Evolutionary conservation across 2,797 vertebrate genomes (phyloP).

Genomic region (Pitangus sulphuratus): DNA sequence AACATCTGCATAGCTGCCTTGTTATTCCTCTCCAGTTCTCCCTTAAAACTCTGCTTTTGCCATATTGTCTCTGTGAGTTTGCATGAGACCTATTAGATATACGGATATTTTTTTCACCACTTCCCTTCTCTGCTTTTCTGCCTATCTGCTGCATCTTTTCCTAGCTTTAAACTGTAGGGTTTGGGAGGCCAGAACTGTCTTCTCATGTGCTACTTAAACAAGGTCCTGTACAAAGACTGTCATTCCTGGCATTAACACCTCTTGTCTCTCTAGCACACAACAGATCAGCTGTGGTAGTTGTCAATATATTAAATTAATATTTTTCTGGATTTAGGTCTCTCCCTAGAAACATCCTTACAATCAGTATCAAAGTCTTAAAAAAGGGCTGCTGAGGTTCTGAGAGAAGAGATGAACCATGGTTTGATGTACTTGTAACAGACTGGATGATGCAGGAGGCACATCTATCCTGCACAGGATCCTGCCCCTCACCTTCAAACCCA

Average conservation of each 20-base stretch:
- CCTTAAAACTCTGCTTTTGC: not conserved
- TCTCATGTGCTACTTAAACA: not conserved
- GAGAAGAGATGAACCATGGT: not conserved
- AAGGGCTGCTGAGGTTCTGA: not conserved
- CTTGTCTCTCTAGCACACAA: not conserved
- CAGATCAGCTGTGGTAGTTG: not conserved
- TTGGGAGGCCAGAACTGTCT: not conserved
- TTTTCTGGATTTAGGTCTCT: not conserved
- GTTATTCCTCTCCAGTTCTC: not conserved
- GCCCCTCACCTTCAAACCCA: not conserved
- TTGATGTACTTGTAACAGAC: not conserved
- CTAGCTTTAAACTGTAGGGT: not conserved
- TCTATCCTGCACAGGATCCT: not conserved
- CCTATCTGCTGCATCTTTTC: not conserved
- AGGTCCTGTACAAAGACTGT: not conserved
- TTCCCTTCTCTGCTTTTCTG: not conserved
- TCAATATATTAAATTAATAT: not conserved
- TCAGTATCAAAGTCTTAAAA: not conserved
- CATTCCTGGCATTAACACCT: not conserved
- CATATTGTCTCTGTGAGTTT: not conserved
- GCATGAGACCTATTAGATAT: not conserved
- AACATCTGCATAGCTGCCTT: not conserved
- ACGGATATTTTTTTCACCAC: not conserved
- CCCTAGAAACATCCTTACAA: not conserved
- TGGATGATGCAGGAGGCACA: not conserved